Base-by-base conservation (phyloP, 2,797 vertebrate species). In the Spinus pinus region DNA sequence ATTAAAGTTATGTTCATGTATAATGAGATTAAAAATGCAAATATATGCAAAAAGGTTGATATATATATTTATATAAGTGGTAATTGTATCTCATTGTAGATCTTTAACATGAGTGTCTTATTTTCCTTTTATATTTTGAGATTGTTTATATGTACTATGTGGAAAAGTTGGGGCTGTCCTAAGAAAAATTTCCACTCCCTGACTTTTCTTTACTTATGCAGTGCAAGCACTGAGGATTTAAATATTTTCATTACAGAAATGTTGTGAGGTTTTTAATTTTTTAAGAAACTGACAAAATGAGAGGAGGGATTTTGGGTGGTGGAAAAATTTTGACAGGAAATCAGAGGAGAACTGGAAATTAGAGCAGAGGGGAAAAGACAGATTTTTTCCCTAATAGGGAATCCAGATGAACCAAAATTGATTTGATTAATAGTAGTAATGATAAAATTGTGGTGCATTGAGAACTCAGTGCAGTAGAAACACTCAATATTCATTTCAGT, bases 401-500 rank as follows among this genome's bases (percentile, higher is more conserved):
- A 92, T 89, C 69, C 67, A 67, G 64, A 49, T 89, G 88, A 96
- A 90, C 56, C 70, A 88, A 70, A 53, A 77, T 61, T 71, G 70
- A 70, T 84, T 91, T 86, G 85, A 89, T 93, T 85, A 77, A 85
- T 82, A 91, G 60, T 66, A 89, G 61, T 42, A 60, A 80, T 82
- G 79, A 85, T 87, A 89, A 89, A 91, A 92, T 56, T 89, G 84
- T 77, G 49, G 14, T 77, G 33, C 57, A 77, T 82, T 89, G 91
- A 70, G 82, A 78, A 71, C 44, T 82, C 91, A 87, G n/a, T 91
- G 67, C 91, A 74, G 81, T 80, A 92, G 92, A 94, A 95, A 65
- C 54, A 72, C 44, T 20, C 39, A 42, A 30, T 51, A 86, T 79
- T 93, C 25, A 89, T 94, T 87, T 92, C 44, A 22, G 23, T 39